Evolutionary conservation across 2,888 invertebrate species (phyloP).

Genomic region (Zelleria hepariella): DNA sequence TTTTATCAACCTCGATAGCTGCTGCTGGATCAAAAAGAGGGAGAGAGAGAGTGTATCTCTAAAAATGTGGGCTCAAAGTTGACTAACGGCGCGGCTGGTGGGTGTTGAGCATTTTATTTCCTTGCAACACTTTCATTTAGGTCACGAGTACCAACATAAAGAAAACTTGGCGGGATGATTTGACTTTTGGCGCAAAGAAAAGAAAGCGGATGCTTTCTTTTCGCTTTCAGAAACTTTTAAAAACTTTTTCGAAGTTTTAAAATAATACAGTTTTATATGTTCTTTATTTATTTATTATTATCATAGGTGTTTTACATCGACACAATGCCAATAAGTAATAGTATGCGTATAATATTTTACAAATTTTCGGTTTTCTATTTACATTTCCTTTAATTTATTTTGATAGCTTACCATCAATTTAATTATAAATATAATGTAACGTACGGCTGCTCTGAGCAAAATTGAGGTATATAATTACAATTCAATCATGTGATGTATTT

Average conservation of each 20-base stretch:
- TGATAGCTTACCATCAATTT: not conserved
- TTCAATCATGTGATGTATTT: not conserved
- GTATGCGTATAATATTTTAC: conserved; percentile 60
- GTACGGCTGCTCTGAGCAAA: conserved; percentile 41
- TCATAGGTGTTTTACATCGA: conserved; percentile 67
- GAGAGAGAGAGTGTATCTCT: no score
- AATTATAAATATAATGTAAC: conserved; percentile 30
- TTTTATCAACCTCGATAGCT: no score
- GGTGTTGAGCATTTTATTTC: no score
- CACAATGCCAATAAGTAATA: conserved; percentile 59
- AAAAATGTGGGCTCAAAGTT: no score
- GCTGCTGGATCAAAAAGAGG: no score
- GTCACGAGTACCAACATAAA: not conserved
- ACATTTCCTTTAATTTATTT: conserved; percentile 29
- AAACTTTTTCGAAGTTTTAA: not conserved
- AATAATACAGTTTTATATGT: not conserved
- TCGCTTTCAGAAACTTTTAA: no score
- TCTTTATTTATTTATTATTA: conserved; percentile 49
- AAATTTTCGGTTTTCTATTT: conserved; percentile 40
- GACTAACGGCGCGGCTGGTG: no score
- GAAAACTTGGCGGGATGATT: not conserved
- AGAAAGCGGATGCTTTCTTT: no score
- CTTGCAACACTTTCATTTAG: not conserved
- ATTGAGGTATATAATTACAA: conserved; percentile 23
- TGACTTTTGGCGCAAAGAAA: no score